Evolutionary conservation across 2,113 vertebrate species (phyloP).

Genomic region (Psephotus haematonotus): DNA sequence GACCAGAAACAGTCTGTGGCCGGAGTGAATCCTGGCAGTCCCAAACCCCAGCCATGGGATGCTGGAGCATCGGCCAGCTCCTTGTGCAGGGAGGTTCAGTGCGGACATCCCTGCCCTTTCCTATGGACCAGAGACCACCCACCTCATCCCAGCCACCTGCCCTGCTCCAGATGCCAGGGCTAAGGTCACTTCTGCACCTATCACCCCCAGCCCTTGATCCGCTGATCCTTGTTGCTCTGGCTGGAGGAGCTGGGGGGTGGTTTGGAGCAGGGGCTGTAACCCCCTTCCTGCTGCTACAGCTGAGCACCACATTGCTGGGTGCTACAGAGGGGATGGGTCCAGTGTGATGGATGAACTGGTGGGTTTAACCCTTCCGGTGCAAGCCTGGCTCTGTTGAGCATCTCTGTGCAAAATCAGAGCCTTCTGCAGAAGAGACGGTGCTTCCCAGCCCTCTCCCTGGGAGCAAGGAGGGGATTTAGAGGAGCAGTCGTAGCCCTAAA

Average conservation of each 20-base stretch:
- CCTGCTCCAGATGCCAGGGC: neutral
- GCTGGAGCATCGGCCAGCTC: neutral
- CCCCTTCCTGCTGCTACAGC: neutral
- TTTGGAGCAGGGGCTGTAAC: neutral
- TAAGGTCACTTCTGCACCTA: neutral
- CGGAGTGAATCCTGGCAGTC: neutral
- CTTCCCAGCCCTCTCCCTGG: neutral
- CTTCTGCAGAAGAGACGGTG: neutral
- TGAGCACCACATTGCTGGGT: neutral
- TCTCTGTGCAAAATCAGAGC: neutral
- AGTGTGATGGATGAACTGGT: neutral
- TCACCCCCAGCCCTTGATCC: fast-evolving
- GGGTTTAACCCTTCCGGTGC: neutral
- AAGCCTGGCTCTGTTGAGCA: neutral
- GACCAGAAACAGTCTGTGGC: neutral
- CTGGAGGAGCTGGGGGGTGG: neutral
- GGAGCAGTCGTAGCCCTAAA: neutral
- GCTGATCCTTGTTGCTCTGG: constrained; percentile 7
- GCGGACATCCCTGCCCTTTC: neutral
- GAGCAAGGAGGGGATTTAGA: neutral
- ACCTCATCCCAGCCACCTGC: neutral
- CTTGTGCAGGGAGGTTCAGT: neutral
- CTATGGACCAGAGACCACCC: constrained; percentile 16
- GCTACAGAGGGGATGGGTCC: neutral
- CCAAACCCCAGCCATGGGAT: neutral